Percentiles rank a stretch among this genome's conserved stretches.
These are phyloP conservation scores for Drosophila atripex DNA, from an alignment of 2,888 invertebrate genomes.

Conservation along the genomic window DNA sequence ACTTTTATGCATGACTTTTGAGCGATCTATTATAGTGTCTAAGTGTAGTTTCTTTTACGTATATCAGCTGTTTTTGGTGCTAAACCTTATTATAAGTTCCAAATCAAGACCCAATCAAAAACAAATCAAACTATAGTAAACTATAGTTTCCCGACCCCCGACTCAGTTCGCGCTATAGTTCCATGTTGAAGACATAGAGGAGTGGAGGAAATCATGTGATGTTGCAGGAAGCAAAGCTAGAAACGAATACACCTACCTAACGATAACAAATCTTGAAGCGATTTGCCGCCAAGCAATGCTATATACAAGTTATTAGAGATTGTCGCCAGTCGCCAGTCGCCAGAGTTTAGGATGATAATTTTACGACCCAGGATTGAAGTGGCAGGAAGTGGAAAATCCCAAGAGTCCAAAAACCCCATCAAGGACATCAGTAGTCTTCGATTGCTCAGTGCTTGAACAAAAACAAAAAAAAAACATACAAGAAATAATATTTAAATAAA, in stretches of 20 bases:
- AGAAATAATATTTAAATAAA: slow-evolving; percentile 6
- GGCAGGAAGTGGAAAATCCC: neutral
- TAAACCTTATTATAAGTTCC: slow-evolving; percentile 65
- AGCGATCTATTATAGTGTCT: slow-evolving; percentile 62
- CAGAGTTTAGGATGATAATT: slow-evolving; percentile 14
- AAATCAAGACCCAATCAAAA: slow-evolving; percentile 40
- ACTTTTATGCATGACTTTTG: slow-evolving; percentile 53
- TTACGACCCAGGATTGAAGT: slow-evolving; percentile 6
- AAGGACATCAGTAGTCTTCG: neutral
- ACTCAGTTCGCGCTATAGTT: slow-evolving; percentile 22
- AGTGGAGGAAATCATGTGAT: slow-evolving; percentile 67
- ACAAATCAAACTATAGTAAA: slow-evolving; percentile 24
- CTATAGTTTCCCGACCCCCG: slow-evolving; percentile 22
- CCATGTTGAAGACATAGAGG: slow-evolving; percentile 10
- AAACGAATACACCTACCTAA: slow-evolving; percentile 76
- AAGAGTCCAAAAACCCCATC: slow-evolving; percentile 1
- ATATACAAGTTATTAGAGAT: slow-evolving; percentile 37
- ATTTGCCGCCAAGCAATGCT: slow-evolving; percentile 37
- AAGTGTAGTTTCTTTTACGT: slow-evolving; percentile 71
- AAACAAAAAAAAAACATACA: neutral
- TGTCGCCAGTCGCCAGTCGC: slow-evolving; percentile 24
- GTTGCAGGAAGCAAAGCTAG: slow-evolving; percentile 77
- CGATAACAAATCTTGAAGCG: slow-evolving; percentile 46
- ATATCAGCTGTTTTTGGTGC: slow-evolving; percentile 74
- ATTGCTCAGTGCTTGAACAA: slow-evolving; percentile 2